Percentiles rank a stretch among this genome's conserved stretches.
These are phyloP conservation scores for Drosophila repletoides DNA, from an alignment of 1,140 invertebrate genomes.

Conservation along the genomic window DNA sequence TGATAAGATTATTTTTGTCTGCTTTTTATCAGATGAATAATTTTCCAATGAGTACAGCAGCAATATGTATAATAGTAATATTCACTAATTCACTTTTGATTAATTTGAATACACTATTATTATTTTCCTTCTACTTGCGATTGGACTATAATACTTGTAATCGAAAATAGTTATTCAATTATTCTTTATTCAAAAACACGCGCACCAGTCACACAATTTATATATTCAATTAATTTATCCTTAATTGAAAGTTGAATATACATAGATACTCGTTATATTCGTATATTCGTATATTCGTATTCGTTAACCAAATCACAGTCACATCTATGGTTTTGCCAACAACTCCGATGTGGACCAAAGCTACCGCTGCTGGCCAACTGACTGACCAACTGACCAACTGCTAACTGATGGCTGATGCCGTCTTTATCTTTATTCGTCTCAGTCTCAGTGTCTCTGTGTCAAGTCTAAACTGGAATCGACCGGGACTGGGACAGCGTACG, in stretches of 20 bases:
- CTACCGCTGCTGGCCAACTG: slow-evolving; percentile 30
- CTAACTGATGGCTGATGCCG: slow-evolving; percentile 10
- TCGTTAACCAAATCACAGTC: slow-evolving; percentile 40
- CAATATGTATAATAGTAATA: slow-evolving; percentile 3
- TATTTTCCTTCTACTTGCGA: slow-evolving; percentile 31
- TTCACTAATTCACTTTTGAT: slow-evolving; percentile 48
- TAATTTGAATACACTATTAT: slow-evolving; percentile 18
- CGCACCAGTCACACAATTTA: slow-evolving; percentile 25
- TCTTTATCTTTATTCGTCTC: slow-evolving; percentile 1
- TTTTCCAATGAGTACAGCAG: not conserved
- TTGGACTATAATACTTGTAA: slow-evolving; percentile 30
- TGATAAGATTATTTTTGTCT: not conserved
- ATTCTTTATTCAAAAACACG: slow-evolving; percentile 16
- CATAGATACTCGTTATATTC: too few relatives aligned
- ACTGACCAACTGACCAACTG: slow-evolving; percentile 29
- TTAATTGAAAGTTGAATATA: slow-evolving; percentile 18
- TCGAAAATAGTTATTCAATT: slow-evolving; percentile 20
- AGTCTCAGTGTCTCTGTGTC: slow-evolving; percentile 7
- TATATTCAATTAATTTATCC: slow-evolving; percentile 11
- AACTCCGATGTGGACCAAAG: slow-evolving; percentile 1
- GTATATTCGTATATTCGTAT: too few relatives aligned
- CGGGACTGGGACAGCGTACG: slow-evolving; percentile 57
- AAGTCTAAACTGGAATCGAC: slow-evolving; percentile 53
- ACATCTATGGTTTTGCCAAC: slow-evolving; percentile 30
- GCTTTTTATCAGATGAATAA: slow-evolving; percentile 5